phyloP scores from a whole-genome alignment of 2,888 invertebrate species.

The Latheticus oryzae region DNA sequence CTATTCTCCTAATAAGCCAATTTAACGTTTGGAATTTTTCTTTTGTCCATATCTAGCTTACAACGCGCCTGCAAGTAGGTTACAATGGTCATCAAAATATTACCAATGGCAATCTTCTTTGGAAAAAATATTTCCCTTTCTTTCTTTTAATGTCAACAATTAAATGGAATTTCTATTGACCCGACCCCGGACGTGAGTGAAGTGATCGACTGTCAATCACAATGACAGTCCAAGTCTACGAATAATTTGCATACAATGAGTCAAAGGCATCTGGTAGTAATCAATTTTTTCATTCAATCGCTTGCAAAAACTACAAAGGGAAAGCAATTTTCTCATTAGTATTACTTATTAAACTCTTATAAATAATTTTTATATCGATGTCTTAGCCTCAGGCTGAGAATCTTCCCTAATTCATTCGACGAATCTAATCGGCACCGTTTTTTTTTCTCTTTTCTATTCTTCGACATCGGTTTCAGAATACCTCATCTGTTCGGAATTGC shows the following conservation, averaged over 20 bases:
- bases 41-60: conserved; percentile 50
- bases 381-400: conserved; percentile 7
- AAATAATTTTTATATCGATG: conserved; percentile 11
- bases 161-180: conserved; percentile 36
- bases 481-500: conserved; percentile 12
- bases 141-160: conserved; percentile 28
- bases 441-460: conserved; percentile 5
- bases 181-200: conserved; percentile 48
- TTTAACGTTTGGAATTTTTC: conserved; percentile 49
- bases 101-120: conserved; percentile 22
- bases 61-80: conserved; percentile 21
- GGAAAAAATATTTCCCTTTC: conserved; percentile 34
- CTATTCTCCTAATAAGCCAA: conserved; percentile 50
- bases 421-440: conserved; percentile 3
- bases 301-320: conserved; percentile 8
- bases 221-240: conserved; percentile 33
- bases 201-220: conserved; percentile 44
- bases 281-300: conserved; percentile 8
- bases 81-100: conserved; percentile 34
- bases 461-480: conserved; percentile 16
- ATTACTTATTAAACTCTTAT: conserved; percentile 19
- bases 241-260: conserved; percentile 33
- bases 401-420: conserved; percentile 15
- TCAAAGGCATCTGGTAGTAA: neutral
- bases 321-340: conserved; percentile 24